Base-by-base conservation (phyloP, 2,797 vertebrate species). In the Melanogrammus aeglefinus region DNA sequence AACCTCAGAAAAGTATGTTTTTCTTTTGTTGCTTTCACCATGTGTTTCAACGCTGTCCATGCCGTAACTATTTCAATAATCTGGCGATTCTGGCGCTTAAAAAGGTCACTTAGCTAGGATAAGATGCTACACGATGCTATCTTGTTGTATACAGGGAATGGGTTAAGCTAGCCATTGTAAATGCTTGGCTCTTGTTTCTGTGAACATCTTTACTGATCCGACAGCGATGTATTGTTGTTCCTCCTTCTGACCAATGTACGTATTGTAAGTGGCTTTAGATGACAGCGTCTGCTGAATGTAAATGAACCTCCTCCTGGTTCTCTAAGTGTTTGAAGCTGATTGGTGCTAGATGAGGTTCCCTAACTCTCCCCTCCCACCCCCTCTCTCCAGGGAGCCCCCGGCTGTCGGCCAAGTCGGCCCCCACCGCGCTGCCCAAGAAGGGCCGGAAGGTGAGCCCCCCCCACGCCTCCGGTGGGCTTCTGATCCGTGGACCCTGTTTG, bases 1-100 rank as follows among this genome's bases (percentile, higher is more conserved):
- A 89, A 78, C 0, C 27, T 0, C 85, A 1, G 76, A 0, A 44
- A 86, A 88, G 94, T 92, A 80, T 8, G 83, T 74, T 73, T 29
- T 76, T 14, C 24, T 76, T 35, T 63, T 38, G 6, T 63, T 69
- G 6, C 6, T 38, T 35, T 8, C 21, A 4, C 8, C 10, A 12
- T 63, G 57, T 24, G 6, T 63, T 21, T n/a, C 57, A 21, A 18
- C 7, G 57, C 57, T n/a, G 57, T 63, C 57, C 44, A 51, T 51
- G 44, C 44, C 16, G 21, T 14, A 51, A 16, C 44, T 51, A 14
- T 51, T 18, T 51, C 4, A 2, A 18, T 18, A 18, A 16, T 63
- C 51, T 57, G 51, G 18, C 0, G 6, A 57, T n/a, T 51, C 44
- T 51, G 9, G 41, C 14, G 21, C 35, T 36, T 36, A 36, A 36